phyloP scores from a whole-genome alignment of 37 sponge, comb jelly and placozoan species.

The Corticium candelabrum region DNA sequence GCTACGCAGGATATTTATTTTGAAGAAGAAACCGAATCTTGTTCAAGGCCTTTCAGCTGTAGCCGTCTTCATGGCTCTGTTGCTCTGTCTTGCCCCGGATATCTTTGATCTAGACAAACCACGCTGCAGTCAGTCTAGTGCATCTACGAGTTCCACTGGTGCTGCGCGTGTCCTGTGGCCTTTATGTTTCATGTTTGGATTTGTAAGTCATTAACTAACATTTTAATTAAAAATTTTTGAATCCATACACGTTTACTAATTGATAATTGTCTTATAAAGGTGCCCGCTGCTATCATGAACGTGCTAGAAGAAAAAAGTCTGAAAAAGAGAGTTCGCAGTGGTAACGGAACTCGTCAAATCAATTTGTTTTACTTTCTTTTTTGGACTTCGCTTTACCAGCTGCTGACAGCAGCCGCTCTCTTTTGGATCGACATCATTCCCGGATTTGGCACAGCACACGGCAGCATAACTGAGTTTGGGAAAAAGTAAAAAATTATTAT shows the following conservation, averaged over 20 bases:
- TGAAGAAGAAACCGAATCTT: constrained; percentile 44
- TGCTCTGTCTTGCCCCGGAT: constrained; percentile 43
- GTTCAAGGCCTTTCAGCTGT: constrained; percentile 27
- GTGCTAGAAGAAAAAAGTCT: constrained; percentile 58
- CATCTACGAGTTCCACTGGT: background rate
- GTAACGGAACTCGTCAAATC: constrained; percentile 26
- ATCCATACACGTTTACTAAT: background rate
- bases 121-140: background rate
- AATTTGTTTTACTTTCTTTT: constrained; percentile 56
- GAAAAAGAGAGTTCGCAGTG: constrained; percentile 16
- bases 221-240: background rate
- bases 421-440: constrained; percentile 63
- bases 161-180: constrained; percentile 47
- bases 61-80: constrained; percentile 31
- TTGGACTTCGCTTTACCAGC: constrained; percentile 54
- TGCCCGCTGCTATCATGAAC: constrained; percentile 66
- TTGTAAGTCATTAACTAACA: constrained; percentile 42
- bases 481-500: constrained; percentile 25
- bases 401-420: constrained; percentile 22
- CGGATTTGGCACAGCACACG: constrained; percentile 26
- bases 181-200: constrained; percentile 60
- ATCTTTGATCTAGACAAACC: constrained; percentile 22
- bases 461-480: constrained; percentile 36
- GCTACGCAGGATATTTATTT: constrained; percentile 22
- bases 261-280: constrained; percentile 9